Conservation (phyloP, 2,113 vertebrate genomes). For the Menura novaehollandiae region DNA sequence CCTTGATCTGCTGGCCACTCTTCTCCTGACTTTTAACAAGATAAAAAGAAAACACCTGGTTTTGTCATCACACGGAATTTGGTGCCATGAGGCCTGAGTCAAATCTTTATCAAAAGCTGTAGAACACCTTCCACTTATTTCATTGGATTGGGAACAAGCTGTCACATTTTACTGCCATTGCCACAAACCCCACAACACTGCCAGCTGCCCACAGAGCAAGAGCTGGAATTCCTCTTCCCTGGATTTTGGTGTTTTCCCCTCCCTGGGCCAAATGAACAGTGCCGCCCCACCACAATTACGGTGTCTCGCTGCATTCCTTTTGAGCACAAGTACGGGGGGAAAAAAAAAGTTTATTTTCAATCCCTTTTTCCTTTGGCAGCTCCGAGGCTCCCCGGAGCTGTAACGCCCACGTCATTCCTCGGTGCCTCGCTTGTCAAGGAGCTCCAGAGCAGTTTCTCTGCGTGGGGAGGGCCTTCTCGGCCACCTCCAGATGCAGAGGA, state of each 20-base stretch:
- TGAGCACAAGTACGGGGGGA: rapidly evolving
- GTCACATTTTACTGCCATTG: background rate
- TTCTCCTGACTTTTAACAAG: background rate
- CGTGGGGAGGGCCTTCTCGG: background rate
- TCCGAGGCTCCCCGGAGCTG: background rate
- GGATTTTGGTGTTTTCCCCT: background rate
- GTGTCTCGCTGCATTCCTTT: background rate
- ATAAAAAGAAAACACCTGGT: background rate
- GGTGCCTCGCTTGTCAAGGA: background rate
- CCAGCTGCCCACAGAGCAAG: background rate
- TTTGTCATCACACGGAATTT: background rate
- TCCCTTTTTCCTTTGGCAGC: background rate
- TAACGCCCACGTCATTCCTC: background rate
- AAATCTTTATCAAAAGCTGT: background rate
- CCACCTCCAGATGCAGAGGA: rapidly evolving
- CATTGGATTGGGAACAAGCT: background rate
- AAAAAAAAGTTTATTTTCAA: background rate
- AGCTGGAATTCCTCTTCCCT: background rate
- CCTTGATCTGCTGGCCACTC: background rate
- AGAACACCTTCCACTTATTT: background rate
- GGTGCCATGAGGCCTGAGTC: background rate
- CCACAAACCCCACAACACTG: background rate
- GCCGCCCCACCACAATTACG: rapidly evolving
- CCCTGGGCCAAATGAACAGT: background rate
- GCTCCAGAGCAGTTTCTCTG: background rate